These are phyloP conservation scores for Pogoniulus pusillus DNA, from an alignment of 2,797 vertebrate species.

Conservation along the genomic window DNA sequence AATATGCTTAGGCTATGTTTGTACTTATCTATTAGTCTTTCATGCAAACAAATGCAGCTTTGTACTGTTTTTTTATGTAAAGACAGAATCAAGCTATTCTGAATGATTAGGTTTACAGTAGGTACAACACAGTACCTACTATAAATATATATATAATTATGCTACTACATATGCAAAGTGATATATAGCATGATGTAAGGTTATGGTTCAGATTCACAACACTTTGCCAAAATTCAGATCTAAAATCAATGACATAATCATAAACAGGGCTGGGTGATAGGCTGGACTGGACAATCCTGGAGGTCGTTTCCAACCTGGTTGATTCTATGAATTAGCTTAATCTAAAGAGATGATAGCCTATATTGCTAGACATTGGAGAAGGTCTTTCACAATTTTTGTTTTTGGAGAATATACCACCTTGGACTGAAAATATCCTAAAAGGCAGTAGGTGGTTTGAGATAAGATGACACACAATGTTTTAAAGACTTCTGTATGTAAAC, in stretches of 20 bases:
- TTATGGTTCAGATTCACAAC: neutral
- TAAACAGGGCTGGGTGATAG: no score
- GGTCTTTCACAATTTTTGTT: neutral
- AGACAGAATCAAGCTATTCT: neutral
- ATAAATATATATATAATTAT: neutral
- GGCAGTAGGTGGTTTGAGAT: neutral
- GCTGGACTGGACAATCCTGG: no score
- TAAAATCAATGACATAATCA: neutral
- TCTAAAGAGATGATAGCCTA: neutral
- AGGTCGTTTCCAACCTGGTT: no score
- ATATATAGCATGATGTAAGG: neutral
- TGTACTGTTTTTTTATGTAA: neutral
- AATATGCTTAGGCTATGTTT: neutral
- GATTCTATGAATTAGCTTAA: neutral
- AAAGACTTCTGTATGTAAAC: neutral
- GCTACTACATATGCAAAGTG: neutral
- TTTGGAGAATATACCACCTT: neutral
- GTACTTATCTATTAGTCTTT: neutral
- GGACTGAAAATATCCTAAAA: neutral
- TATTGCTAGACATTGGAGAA: neutral
- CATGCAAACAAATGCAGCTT: neutral
- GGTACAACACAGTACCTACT: neutral
- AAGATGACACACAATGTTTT: neutral
- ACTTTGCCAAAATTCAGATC: neutral
- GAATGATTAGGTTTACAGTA: neutral